Evolutionary conservation across 2,888 invertebrate genomes (phyloP).

Genomic region (Campoplex nolae): DNA sequence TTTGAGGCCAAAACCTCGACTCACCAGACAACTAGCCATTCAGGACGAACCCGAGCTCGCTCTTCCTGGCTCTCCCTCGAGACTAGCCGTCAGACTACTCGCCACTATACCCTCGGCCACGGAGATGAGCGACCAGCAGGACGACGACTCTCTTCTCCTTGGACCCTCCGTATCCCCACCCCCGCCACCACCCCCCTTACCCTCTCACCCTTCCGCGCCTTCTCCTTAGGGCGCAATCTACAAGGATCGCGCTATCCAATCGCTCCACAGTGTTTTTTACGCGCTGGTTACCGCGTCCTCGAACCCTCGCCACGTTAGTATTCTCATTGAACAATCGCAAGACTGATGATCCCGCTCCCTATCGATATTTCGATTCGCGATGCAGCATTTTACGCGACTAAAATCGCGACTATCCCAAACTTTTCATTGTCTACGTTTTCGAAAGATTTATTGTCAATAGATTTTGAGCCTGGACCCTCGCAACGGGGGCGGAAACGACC

Average conservation of each 20-base stretch:
- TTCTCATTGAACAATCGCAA: constrained; percentile 71
- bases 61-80: constrained; percentile 87
- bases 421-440: background rate
- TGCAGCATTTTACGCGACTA: background rate
- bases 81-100: constrained; percentile 87
- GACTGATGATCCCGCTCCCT: constrained; percentile 71
- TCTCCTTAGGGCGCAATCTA: background rate
- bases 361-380: constrained; percentile 38
- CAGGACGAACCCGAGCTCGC: constrained; percentile 88
- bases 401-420: background rate
- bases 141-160: constrained; percentile 85
- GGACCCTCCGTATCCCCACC: background rate
- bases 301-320: constrained; percentile 59
- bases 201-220: background rate
- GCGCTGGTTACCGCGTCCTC: background rate
- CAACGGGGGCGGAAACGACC: no score
- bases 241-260: background rate
- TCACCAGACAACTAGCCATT: constrained; percentile 93
- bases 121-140: constrained; percentile 89
- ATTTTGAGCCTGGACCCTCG: background rate
- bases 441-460: background rate
- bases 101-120: constrained; percentile 91
- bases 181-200: background rate
- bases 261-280: background rate
- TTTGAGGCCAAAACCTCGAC: constrained; percentile 88